These are phyloP conservation scores for Holacanthus passer DNA, from an alignment of 2,113 vertebrate genomes.

Conservation along the genomic window DNA sequence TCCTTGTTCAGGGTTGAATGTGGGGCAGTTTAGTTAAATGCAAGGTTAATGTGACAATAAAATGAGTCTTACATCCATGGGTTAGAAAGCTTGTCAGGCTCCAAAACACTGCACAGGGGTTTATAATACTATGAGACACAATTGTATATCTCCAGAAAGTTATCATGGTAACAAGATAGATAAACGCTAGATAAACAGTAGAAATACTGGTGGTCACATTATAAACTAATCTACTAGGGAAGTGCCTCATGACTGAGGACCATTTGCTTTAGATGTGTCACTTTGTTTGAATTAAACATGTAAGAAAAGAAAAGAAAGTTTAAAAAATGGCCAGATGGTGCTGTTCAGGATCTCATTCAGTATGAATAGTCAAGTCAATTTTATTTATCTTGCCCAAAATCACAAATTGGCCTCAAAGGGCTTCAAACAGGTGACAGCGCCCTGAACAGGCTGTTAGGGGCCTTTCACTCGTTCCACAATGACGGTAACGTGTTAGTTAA, in stretches of 20 bases:
- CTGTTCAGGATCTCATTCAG: background rate
- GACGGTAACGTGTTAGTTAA: slow-evolving; percentile 10
- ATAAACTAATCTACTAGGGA: background rate
- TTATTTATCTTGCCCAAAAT: too few species aligned
- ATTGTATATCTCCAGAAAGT: background rate
- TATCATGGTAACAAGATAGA: background rate
- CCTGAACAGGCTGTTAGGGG: slow-evolving; percentile 10
- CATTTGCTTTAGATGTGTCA: background rate
- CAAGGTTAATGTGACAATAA: background rate
- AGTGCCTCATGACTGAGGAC: too few species aligned
- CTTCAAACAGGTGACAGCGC: background rate
- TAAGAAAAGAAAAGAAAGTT: background rate
- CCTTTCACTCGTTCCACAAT: background rate
- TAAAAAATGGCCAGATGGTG: background rate
- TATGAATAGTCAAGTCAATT: background rate
- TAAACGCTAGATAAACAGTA: background rate
- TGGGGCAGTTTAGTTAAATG: background rate
- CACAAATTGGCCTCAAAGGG: too few species aligned
- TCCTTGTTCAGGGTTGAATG: background rate
- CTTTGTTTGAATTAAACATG: background rate
- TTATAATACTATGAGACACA: background rate
- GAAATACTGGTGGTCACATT: background rate
- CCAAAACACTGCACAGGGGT: background rate
- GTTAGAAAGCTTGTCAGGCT: background rate
- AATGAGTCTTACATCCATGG: background rate